Conservation (phyloP, 2,113 vertebrate species). For the Chaetorhynchus papuensis region DNA sequence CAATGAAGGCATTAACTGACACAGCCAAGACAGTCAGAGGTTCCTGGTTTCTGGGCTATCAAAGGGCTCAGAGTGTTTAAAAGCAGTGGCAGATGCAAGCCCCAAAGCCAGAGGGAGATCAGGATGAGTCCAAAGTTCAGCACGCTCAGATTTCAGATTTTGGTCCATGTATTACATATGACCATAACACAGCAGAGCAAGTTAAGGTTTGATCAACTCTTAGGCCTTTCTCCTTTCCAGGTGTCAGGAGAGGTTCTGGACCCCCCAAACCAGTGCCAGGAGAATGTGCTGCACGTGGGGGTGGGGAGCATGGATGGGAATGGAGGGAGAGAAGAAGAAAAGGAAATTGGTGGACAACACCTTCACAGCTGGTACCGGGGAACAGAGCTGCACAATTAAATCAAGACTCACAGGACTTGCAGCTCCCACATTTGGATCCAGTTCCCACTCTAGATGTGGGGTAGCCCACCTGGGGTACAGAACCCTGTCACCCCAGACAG, state of each 20-base stretch:
- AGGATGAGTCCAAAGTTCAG: not conserved
- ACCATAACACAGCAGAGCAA: not conserved
- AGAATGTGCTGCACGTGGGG: not conserved
- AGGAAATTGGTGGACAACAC: not conserved
- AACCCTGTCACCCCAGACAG: not conserved
- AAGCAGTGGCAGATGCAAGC: not conserved
- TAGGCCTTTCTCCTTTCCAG: not conserved
- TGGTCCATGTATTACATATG: accelerated
- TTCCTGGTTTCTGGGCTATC: not conserved
- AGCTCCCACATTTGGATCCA: not conserved
- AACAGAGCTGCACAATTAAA: not conserved
- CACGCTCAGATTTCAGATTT: not conserved
- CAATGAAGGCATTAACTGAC: not conserved
- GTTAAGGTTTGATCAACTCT: not conserved
- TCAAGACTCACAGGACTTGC: not conserved
- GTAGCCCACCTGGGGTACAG: not conserved
- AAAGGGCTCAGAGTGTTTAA: not conserved
- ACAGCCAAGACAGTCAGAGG: not conserved
- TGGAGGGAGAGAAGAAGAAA: not conserved
- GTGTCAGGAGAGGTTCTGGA: not conserved
- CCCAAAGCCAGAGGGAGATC: not conserved
- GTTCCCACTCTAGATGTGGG: not conserved
- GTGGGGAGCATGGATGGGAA: not conserved
- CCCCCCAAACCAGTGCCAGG: not conserved
- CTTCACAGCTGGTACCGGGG: not conserved